Conservation (phyloP, 1,140 invertebrate genomes). For the Drosophila nigromelanica region DNA sequence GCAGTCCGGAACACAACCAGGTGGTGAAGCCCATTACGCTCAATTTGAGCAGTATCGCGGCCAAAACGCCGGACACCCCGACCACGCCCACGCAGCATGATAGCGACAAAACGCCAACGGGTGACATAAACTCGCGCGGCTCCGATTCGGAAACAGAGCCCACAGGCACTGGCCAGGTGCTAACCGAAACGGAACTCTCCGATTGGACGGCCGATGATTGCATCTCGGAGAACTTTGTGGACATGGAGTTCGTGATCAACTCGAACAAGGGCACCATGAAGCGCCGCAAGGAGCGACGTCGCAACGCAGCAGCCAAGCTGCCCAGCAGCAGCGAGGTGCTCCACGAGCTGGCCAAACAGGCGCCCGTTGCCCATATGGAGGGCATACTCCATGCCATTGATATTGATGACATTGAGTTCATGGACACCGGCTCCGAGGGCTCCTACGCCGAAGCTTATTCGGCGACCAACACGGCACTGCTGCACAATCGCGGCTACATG, state of each 20-base stretch:
- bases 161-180: conserved; percentile 87
- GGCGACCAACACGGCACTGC: conserved; percentile 84
- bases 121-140: conserved; percentile 54
- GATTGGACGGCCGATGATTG: conserved; percentile 93
- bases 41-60: conserved; percentile 58
- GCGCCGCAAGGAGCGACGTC: conserved; percentile 83
- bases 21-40: conserved; percentile 72
- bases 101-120: conserved; percentile 81
- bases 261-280: conserved; percentile 85
- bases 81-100: conserved; percentile 73
- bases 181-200: conserved; percentile 93
- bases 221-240: conserved; percentile 89
- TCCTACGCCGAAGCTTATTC: conserved; percentile 87
- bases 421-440: conserved; percentile 89
- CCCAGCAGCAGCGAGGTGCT: conserved; percentile 78
- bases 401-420: conserved; percentile 87
- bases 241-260: conserved; percentile 87
- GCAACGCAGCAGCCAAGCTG: conserved; percentile 66
- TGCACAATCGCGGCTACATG: conserved; percentile 88
- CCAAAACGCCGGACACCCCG: conserved; percentile 68
- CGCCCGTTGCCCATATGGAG: conserved; percentile 70
- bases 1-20: conserved; percentile 54
- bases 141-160: conserved; percentile 86
- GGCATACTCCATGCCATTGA: conserved; percentile 79
- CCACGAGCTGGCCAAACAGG: conserved; percentile 70